Evolutionary conservation across 2,797 vertebrate genomes (phyloP).

Genomic region (Etheostoma nigrum): DNA sequence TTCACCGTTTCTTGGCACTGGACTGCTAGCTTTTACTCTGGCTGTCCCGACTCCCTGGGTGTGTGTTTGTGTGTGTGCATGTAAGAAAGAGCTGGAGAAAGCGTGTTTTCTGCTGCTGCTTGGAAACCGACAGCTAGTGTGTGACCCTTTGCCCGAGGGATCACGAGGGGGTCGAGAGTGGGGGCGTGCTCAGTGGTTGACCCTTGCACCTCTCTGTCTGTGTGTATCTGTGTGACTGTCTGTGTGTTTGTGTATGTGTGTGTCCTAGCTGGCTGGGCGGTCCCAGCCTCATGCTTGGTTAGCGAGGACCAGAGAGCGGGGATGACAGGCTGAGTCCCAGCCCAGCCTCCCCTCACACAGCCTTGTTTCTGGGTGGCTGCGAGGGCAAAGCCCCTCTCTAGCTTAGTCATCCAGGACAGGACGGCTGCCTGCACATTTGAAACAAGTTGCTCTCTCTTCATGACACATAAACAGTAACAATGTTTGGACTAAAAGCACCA

Average conservation of each 20-base stretch:
- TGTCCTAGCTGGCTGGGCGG: constrained; percentile 80
- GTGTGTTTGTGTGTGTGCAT: constrained; percentile 48
- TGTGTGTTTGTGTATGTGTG: constrained; percentile 69
- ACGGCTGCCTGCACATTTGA: constrained; percentile 64
- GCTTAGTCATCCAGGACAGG: constrained; percentile 81
- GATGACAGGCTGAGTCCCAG: constrained; percentile 85
- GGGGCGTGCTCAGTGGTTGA: constrained; percentile 74
- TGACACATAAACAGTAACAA: constrained; percentile 91
- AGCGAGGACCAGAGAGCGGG: constrained; percentile 80
- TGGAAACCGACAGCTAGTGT: constrained; percentile 72
- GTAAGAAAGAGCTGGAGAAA: constrained; percentile 56
- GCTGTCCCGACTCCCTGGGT: constrained; percentile 66
- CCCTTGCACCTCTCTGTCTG: constrained; percentile 76
- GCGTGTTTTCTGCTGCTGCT: constrained; percentile 59
- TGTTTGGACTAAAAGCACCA: constrained; percentile 98
- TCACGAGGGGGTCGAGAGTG: constrained; percentile 70
- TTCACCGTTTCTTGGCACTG: constrained; percentile 66
- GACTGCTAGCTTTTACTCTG: constrained; percentile 62
- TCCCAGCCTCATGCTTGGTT: constrained; percentile 81
- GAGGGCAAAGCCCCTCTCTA: constrained; percentile 77
- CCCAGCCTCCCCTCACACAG: constrained; percentile 79
- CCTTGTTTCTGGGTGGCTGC: constrained; percentile 80
- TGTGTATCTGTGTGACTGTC: constrained; percentile 70
- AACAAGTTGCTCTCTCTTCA: constrained; percentile 82
- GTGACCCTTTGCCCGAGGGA: constrained; percentile 77